These are phyloP conservation scores for Platichthys stellatus DNA, from an alignment of 2,113 vertebrate species.

Conservation along the genomic window DNA sequence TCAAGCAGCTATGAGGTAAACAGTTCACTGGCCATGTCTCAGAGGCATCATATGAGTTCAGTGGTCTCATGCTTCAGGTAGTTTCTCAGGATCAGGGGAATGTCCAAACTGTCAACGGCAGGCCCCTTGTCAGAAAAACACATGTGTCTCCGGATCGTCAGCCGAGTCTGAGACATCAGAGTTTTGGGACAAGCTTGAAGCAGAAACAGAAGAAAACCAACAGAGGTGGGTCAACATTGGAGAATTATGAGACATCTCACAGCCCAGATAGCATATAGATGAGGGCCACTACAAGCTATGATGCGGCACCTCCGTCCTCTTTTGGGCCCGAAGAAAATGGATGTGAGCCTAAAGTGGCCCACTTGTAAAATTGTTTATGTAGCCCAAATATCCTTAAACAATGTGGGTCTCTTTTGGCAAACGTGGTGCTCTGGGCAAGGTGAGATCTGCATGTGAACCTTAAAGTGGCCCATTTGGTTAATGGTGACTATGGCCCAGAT, in stretches of 20 bases:
- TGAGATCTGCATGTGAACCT: too few relatives aligned
- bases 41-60: conserved; percentile 56
- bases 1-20: conserved; percentile 11
- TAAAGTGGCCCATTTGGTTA: too few relatives aligned
- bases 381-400: too few relatives aligned
- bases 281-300: too few relatives aligned
- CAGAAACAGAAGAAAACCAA: conserved; percentile 14
- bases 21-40: neutral
- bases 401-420: too few relatives aligned
- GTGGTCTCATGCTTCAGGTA: conserved; percentile 84
- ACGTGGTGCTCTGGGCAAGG: too few relatives aligned
- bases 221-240: conserved; percentile 6
- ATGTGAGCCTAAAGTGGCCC: too few relatives aligned
- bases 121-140: conserved; percentile 50
- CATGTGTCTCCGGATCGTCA: conserved; percentile 83
- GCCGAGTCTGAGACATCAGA: conserved; percentile 90
- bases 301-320: too few relatives aligned
- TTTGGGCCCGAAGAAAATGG: too few relatives aligned
- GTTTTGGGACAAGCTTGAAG: conserved; percentile 88
- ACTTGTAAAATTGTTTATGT: too few relatives aligned
- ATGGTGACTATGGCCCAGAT: neutral
- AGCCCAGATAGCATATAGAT: too few relatives aligned
- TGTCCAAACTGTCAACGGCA: conserved; percentile 81
- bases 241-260: neutral
- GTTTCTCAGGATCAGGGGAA: conserved; percentile 85